Base-by-base conservation (phyloP, 2,797 vertebrate species). In the Sebastes iracundus region DNA sequence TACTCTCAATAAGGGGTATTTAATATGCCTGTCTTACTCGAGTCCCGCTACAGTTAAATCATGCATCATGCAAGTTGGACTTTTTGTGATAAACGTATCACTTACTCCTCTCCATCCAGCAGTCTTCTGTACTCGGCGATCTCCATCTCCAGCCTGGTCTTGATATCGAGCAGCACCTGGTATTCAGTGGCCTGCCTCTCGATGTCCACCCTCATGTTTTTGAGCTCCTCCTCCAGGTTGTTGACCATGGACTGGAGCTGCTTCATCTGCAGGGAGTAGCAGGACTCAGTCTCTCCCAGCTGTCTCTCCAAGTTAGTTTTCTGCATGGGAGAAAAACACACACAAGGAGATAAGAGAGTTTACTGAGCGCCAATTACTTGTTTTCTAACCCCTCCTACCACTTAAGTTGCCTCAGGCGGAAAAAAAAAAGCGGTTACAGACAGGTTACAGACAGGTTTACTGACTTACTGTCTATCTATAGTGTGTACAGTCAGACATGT, bases 61-160 rank as follows among this genome's bases (percentile, higher is more conserved):
- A 72, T 2, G 35, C 9, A 0, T 32, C 6, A 42, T 42, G 38
- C 38, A 38, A 58, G 33, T 28, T 49, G 20, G 52, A 35, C 11
- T 33, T 65, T 27, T 46, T 32, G 11, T 46, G 53, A 46, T 8
- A 77, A 58, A 59, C 10, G 7, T 20, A 20, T 33, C 11, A 6
- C 92, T 87, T 93, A 96, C 96, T 59, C 89, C 5, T 93, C 95
- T 86, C 95, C 95, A 4, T 97, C 97, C 90, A 97, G 90, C 75
- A 97, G 94, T n/a, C 95, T 90, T 59, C 93, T 91, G 94, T 97
- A 97, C 79, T 96, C 96, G 0, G 96, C 92, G 2, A 97, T 97
- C 94, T 97, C 97, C 91, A 95, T 4, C 90, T 97, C 96, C 83
- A 97, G 94, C 56, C 87, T 87, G 85, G 93, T 94, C 90, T 96